A percentile compares a stretch with the other conserved stretches of the same genome.
These are phyloP conservation scores for Halichondria panicea DNA, from an alignment of 37 sponge, comb jelly and placozoan species.

Conservation along the genomic window DNA sequence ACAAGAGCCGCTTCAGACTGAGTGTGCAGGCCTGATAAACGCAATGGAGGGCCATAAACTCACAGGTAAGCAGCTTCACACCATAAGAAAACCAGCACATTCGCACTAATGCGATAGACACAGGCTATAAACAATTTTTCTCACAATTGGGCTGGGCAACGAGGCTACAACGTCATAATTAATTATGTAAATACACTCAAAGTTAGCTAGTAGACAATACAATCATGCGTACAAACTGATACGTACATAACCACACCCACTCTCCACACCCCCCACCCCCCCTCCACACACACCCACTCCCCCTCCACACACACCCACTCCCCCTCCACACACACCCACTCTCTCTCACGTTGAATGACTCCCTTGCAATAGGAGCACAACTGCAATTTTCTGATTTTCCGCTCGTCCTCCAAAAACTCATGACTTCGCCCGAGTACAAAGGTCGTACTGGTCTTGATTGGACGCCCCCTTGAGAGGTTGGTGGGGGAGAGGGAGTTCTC, in stretches of 20 bases:
- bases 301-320: neutral
- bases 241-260: neutral
- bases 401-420: slow-evolving; percentile 46
- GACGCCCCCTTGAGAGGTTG: neutral
- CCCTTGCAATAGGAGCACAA: slow-evolving; percentile 68
- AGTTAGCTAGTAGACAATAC: no score
- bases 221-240: no score
- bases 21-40: no score
- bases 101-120: neutral
- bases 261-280: neutral
- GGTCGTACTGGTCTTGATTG: slow-evolving; percentile 26
- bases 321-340: neutral
- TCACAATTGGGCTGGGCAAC: neutral
- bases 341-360: slow-evolving; percentile 46
- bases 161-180: neutral
- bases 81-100: neutral
- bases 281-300: neutral
- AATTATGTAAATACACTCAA: no score
- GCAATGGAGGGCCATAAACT: no score
- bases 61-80: neutral
- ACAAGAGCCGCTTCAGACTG: no score
- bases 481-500: slow-evolving; percentile 20
- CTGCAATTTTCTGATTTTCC: slow-evolving; percentile 40
- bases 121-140: neutral
- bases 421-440: slow-evolving; percentile 55